Evolutionary conservation across 2,113 vertebrate species (phyloP).

Genomic region (Gila orcuttii): DNA sequence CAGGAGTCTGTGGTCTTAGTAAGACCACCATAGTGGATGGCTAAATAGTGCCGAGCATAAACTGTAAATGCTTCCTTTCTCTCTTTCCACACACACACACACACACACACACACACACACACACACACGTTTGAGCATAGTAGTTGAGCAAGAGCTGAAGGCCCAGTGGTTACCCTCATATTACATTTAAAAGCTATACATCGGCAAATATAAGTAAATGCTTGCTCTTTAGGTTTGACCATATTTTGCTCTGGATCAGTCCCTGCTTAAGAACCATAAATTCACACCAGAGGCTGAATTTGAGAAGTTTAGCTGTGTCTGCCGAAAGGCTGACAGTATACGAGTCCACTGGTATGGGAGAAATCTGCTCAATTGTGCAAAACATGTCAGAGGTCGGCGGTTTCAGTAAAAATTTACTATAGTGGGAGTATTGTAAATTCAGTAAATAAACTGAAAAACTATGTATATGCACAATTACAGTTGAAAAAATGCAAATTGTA

Average conservation of each 20-base stretch:
- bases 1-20: background rate
- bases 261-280: background rate
- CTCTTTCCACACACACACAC: background rate
- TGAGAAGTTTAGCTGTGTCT: background rate
- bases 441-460: too few species aligned
- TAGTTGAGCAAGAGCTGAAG: background rate
- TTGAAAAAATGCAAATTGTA: too few species aligned
- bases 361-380: background rate
- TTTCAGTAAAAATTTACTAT: background rate
- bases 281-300: background rate
- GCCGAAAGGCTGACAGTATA: background rate
- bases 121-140: background rate
- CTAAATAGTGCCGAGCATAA: background rate
- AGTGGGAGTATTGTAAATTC: background rate
- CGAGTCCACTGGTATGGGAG: background rate
- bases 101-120: background rate
- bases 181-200: background rate
- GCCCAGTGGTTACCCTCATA: background rate
- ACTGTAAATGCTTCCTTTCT: background rate
- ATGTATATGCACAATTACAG: too few species aligned
- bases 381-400: background rate
- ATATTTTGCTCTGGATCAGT: slow-evolving; percentile 9
- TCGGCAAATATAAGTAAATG: background rate
- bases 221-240: background rate
- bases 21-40: background rate